phyloP scores from a whole-genome alignment of 2,113 vertebrate genomes.

The Argyrosomus japonicus region DNA sequence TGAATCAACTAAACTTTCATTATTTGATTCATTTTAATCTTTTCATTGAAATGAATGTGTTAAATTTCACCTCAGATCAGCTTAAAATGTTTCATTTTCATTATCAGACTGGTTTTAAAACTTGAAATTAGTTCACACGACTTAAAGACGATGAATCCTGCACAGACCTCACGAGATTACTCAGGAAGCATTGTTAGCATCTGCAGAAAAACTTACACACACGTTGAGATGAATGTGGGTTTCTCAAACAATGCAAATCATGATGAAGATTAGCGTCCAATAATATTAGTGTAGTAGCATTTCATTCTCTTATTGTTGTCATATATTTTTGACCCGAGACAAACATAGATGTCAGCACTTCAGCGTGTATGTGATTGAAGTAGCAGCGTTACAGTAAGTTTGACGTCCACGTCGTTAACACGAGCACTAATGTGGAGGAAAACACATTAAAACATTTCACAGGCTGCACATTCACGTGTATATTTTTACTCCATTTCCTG shows the following conservation, averaged over 20 bases:
- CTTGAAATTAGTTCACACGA: neutral
- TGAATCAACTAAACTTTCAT: neutral
- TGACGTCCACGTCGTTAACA: neutral
- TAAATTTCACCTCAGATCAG: neutral
- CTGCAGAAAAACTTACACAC: no score
- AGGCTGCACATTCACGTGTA: constrained; percentile 8
- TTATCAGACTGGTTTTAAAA: no score
- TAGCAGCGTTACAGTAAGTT: neutral
- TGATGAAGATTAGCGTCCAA: neutral
- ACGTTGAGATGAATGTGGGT: neutral
- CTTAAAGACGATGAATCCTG: neutral
- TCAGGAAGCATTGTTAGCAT: no score
- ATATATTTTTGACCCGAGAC: neutral
- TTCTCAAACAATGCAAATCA: neutral
- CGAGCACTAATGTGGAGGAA: neutral
- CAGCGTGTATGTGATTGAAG: neutral
- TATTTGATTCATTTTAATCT: neutral
- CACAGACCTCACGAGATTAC: no score
- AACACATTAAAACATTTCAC: neutral
- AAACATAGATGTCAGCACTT: neutral
- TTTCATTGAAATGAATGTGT: neutral
- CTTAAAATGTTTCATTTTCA: neutral
- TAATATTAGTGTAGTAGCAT: neutral
- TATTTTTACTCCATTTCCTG: constrained; percentile 31
- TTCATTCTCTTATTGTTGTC: neutral